These are phyloP conservation scores for Thunnus thynnus DNA, from an alignment of 2,113 vertebrate genomes.

Conservation along the genomic window DNA sequence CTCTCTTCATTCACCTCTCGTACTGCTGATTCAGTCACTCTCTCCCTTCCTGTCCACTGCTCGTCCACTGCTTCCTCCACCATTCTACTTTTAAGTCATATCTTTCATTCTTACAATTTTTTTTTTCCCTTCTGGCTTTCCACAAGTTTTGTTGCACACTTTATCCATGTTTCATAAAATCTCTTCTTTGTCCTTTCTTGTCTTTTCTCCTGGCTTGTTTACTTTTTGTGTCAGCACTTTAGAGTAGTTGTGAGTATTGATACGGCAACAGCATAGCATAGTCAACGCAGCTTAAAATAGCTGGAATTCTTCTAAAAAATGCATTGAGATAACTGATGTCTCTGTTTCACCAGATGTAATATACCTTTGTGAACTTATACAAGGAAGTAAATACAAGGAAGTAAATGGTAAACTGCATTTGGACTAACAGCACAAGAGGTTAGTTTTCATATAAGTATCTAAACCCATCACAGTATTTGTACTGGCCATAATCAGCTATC, in stretches of 20 bases:
- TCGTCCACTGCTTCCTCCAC: background rate
- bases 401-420: background rate
- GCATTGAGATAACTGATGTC: too few species aligned
- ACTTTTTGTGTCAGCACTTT: slow-evolving; percentile 1
- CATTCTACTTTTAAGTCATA: background rate
- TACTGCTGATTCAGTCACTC: background rate
- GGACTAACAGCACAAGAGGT: background rate
- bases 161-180: background rate
- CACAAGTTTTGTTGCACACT: background rate
- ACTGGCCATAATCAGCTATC: background rate
- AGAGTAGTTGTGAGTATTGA: background rate
- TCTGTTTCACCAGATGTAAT: too few species aligned
- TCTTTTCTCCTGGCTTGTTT: slow-evolving; percentile 15
- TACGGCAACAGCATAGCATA: background rate
- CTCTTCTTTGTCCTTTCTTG: background rate
- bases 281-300: slow-evolving; percentile 19
- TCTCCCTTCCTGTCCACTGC: background rate
- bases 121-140: background rate
- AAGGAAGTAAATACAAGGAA: background rate
- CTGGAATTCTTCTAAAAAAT: slow-evolving; percentile 1
- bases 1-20: background rate
- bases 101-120: background rate
- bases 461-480: too few species aligned
- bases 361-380: background rate
- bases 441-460: background rate